phyloP scores from a whole-genome alignment of 2,888 invertebrate species.

The Hydriomena furcata region DNA sequence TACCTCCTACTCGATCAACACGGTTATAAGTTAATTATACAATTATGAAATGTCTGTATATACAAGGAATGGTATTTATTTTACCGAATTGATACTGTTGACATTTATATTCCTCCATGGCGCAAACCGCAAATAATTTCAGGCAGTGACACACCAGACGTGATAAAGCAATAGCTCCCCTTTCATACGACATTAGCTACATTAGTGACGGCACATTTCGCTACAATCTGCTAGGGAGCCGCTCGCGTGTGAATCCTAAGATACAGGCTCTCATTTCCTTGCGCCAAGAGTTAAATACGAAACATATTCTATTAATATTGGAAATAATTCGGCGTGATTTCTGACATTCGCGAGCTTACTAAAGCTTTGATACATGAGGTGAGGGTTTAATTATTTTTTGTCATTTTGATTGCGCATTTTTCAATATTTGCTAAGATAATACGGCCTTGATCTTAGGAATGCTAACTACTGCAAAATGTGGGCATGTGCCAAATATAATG shows the following conservation, averaged over 20 bases:
- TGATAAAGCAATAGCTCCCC: constrained; percentile 77
- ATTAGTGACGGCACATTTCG: constrained; percentile 82
- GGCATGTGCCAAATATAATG: too few relatives aligned
- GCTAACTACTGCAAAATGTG: too few relatives aligned
- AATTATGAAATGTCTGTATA: too few relatives aligned
- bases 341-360: neutral
- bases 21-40: too few relatives aligned
- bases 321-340: constrained; percentile 22
- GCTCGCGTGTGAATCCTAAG: constrained; percentile 82
- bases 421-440: too few relatives aligned
- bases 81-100: neutral
- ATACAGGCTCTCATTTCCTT: constrained; percentile 81
- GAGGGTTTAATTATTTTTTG: too few relatives aligned
- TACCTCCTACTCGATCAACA: too few relatives aligned
- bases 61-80: too few relatives aligned
- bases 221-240: constrained; percentile 77
- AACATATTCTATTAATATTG: constrained; percentile 52
- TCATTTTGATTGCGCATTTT: too few relatives aligned
- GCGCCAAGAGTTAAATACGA: constrained; percentile 54
- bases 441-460: too few relatives aligned
- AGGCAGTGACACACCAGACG: constrained; percentile 58
- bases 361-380: too few relatives aligned
- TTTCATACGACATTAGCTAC: constrained; percentile 82
- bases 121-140: constrained; percentile 52
- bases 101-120: constrained; percentile 31